Percentiles rank a stretch among this genome's conserved stretches.
Conservation (phyloP, 2,888 invertebrate species). For the Osmoderma eremita region DNA sequence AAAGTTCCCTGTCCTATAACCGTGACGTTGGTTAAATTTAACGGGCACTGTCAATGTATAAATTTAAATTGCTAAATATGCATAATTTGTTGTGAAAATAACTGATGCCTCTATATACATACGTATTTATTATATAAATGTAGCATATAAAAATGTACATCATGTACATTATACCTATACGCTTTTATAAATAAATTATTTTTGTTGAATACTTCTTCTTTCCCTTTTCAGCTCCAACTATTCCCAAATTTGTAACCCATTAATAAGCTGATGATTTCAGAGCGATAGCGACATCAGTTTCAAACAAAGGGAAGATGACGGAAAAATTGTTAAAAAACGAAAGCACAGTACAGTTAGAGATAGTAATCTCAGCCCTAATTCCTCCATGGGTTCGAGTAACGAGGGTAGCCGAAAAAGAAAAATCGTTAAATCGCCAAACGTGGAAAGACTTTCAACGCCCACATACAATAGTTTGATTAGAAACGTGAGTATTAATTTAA, state of each 20-base stretch:
- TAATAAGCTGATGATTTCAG: too few species aligned
- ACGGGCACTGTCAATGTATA: constrained; percentile 28
- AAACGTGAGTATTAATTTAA: constrained; percentile 1
- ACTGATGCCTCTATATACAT: background rate
- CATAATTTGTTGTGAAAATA: constrained; percentile 4
- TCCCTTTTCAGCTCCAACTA: too few species aligned
- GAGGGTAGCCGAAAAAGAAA: background rate
- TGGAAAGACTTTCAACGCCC: background rate
- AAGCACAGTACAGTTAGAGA: too few species aligned
- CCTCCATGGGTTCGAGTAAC: background rate
- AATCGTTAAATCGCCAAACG: background rate
- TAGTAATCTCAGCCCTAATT: background rate
- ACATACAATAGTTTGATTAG: background rate
- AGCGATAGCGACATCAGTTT: too few species aligned
- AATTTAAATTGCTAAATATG: constrained; percentile 32
- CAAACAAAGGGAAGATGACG: too few species aligned
- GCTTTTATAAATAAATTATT: constrained; percentile 16
- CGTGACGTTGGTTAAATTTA: constrained; percentile 56
- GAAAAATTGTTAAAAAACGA: too few species aligned
- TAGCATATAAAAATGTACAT: background rate
- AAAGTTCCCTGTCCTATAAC: constrained; percentile 56
- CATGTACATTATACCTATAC: background rate
- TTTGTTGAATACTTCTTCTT: background rate
- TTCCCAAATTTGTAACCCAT: too few species aligned
- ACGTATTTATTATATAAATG: constrained; percentile 8